phyloP scores from a whole-genome alignment of 2,797 vertebrate species.

The Melanotaenia boesemani region DNA sequence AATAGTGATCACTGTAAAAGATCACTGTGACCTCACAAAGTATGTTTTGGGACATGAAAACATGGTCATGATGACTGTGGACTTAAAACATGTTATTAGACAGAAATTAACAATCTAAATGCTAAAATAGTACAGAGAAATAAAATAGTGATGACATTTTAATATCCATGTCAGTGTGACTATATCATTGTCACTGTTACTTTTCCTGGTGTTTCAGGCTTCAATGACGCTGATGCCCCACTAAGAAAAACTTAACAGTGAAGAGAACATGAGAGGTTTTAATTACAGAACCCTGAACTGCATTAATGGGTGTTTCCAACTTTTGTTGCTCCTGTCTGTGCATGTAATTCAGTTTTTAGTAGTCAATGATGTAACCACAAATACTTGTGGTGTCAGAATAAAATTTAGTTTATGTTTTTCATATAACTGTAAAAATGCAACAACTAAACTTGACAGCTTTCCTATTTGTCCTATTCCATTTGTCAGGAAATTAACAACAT shows the following conservation, averaged over 20 bases:
- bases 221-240: conserved; percentile 23
- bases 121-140: not conserved
- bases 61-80: not conserved
- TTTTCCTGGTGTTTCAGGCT: not conserved
- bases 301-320: not conserved
- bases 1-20: not conserved
- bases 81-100: not conserved
- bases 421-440: not conserved
- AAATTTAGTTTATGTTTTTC: not conserved
- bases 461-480: too few relatives aligned
- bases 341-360: not conserved
- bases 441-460: not conserved
- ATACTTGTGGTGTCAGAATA: conserved; percentile 5
- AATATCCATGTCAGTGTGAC: conserved; percentile 1
- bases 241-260: conserved; percentile 3
- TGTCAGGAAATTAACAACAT: not conserved
- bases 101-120: not conserved
- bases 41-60: not conserved
- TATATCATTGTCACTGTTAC: conserved; percentile 4
- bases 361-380: conserved; percentile 2
- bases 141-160: conserved; percentile 11
- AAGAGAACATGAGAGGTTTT: conserved; percentile 2
- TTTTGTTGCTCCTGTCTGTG: not conserved
- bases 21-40: not conserved
- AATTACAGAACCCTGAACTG: not conserved